These are phyloP conservation scores for Stegana nigrithorax DNA, from an alignment of 2,888 invertebrate species.

Conservation along the genomic window DNA sequence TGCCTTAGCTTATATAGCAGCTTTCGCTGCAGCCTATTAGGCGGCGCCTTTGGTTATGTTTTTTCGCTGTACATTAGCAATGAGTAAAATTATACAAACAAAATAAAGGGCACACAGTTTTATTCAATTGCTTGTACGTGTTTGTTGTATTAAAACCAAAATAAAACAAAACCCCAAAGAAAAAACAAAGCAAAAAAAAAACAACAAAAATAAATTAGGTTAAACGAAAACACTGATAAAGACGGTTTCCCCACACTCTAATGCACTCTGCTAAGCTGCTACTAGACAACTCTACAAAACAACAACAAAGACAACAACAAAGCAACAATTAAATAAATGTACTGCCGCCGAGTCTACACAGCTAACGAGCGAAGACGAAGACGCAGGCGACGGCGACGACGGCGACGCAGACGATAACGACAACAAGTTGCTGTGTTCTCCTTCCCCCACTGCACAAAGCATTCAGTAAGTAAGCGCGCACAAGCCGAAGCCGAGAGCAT, in stretches of 20 bases:
- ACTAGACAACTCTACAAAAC: not conserved
- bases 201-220: slow-evolving; percentile 43
- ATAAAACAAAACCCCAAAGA: slow-evolving; percentile 10
- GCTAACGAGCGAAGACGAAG: no score
- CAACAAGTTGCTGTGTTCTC: not conserved
- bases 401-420: no score
- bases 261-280: not conserved
- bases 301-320: slow-evolving; percentile 5
- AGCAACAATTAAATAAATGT: slow-evolving; percentile 45
- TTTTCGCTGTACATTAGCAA: no score
- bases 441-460: no score
- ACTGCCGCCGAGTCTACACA: not conserved
- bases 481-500: no score
- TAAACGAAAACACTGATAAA: slow-evolving; percentile 45
- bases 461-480: no score
- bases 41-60: no score
- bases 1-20: no score
- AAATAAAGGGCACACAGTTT: not conserved
- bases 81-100: not conserved
- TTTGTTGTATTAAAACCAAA: slow-evolving; percentile 41
- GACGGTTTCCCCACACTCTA: slow-evolving; percentile 34
- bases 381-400: no score
- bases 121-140: slow-evolving; percentile 38
- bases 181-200: slow-evolving; percentile 16
- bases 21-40: no score